Percentiles rank a stretch among this genome's conserved stretches.
phyloP scores from a whole-genome alignment of 2,888 invertebrate species.

The Zeuzera pyrina region DNA sequence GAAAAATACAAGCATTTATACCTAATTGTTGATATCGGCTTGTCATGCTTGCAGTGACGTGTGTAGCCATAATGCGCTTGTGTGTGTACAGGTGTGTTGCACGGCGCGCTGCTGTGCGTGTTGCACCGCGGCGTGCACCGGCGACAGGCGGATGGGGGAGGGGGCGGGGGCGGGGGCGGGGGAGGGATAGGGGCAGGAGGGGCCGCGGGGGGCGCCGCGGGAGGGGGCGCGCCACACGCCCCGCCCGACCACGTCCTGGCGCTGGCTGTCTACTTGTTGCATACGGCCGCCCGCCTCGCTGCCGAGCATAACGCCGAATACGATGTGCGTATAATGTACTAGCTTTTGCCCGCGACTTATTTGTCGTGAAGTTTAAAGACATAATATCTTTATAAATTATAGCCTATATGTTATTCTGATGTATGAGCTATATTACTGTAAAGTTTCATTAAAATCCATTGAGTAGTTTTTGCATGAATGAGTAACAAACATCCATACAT shows the following conservation, averaged over 20 bases:
- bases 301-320: constrained; percentile 27
- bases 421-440: too few species aligned
- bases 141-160: constrained; percentile 75
- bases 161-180: constrained; percentile 76
- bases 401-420: too few species aligned
- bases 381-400: too few species aligned
- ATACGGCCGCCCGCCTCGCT: constrained; percentile 79
- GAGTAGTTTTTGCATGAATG: too few species aligned
- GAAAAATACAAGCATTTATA: too few species aligned
- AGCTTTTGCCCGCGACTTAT: too few species aligned
- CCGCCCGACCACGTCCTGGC: constrained; percentile 91
- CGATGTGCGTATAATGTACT: constrained; percentile 22
- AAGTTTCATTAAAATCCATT: too few species aligned
- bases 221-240: constrained; percentile 47
- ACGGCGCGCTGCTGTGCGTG: constrained; percentile 81
- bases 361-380: too few species aligned
- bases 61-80: too few species aligned
- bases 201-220: constrained; percentile 82
- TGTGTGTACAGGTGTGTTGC: constrained; percentile 39
- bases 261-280: constrained; percentile 87
- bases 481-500: too few species aligned
- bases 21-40: too few species aligned
- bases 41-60: too few species aligned
- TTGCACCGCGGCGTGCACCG: constrained; percentile 88
- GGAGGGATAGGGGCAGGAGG: constrained; percentile 75